phyloP scores from a whole-genome alignment of 1,140 invertebrate species.

The Drosophila varians region DNA sequence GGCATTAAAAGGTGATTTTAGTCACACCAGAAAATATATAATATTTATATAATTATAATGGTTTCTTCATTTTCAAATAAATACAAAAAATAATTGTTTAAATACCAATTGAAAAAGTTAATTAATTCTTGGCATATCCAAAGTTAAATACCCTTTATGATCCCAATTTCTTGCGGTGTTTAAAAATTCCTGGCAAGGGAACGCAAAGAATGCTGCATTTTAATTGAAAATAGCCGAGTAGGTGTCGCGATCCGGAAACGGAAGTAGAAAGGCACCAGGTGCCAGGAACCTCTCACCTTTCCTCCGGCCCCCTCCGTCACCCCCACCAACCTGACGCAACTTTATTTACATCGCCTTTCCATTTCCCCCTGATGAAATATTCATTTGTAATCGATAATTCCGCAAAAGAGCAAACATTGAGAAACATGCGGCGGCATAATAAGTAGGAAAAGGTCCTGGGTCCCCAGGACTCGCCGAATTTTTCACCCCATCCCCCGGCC shows the following conservation, averaged over 20 bases:
- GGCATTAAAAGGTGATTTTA: neutral
- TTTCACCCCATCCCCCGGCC: neutral
- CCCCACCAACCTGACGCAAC: neutral
- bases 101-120: too few species aligned
- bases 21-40: neutral
- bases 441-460: constrained; percentile 53
- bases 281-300: constrained; percentile 7
- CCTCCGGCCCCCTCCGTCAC: neutral
- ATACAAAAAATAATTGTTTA: neutral
- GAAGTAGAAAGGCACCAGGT: constrained; percentile 39
- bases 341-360: constrained; percentile 2
- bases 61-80: too few species aligned
- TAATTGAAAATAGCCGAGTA: constrained; percentile 59
- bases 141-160: too few species aligned
- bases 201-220: constrained; percentile 65
- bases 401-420: constrained; percentile 58
- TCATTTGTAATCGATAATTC: constrained; percentile 81
- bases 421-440: constrained; percentile 69
- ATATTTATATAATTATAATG: neutral
- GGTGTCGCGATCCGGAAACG: constrained; percentile 58
- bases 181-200: constrained; percentile 9
- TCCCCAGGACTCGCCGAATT: constrained; percentile 7
- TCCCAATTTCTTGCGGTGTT: constrained; percentile 7
- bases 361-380: constrained; percentile 71
- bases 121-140: too few species aligned